Base-by-base conservation (phyloP, 2,888 invertebrate genomes). In the Hedya salicella region DNA sequence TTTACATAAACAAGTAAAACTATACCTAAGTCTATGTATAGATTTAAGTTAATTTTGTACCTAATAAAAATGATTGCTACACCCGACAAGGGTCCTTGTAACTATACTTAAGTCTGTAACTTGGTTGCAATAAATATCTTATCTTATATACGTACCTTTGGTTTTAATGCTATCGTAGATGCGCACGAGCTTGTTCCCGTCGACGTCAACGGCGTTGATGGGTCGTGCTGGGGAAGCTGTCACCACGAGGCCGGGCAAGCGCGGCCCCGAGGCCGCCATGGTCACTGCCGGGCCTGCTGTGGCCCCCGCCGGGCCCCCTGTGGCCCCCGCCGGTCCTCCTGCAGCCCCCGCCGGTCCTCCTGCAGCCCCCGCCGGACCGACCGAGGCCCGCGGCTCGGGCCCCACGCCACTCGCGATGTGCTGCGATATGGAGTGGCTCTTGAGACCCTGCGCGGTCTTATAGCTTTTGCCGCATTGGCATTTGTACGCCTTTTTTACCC, bases 401-500 rank as follows among this genome's bases (percentile, higher is more conserved):
- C 9, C 36, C 36, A 11, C 9, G 9, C 36, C 36, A 6, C 36
- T 73, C 76, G 53, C 80, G 21, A 84, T 79, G 75, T 89, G 89
- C 57, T 88, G 86, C 0, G 83, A 70, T 68, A 84, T 79, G 1
- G 95, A 94, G 84, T 97, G 97, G 78, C 94, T 95, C 81, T 95
- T 96, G 78, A 97, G 93, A 67, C 96, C 96, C 86, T 95, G 95
- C 56, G 95, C 93, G 70, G 96, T 96, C 90, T 96, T 96, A 92
- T 97, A 97, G 84, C 95, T 96, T 93, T 97, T 97, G 78, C 96
- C 96, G 92, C 97, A 97, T 82, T 95, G 95, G 86, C 97, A 97
- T 85, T 95, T 95, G 92, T 95, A 96, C 46, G 95, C 95, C 91
- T 96, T 96, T 85, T 95, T 95, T 82, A 96, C 94, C 91, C 96